These are phyloP conservation scores for Brachionus manjavacas DNA, from an alignment of 1,140 invertebrate species.

Conservation along the genomic window DNA sequence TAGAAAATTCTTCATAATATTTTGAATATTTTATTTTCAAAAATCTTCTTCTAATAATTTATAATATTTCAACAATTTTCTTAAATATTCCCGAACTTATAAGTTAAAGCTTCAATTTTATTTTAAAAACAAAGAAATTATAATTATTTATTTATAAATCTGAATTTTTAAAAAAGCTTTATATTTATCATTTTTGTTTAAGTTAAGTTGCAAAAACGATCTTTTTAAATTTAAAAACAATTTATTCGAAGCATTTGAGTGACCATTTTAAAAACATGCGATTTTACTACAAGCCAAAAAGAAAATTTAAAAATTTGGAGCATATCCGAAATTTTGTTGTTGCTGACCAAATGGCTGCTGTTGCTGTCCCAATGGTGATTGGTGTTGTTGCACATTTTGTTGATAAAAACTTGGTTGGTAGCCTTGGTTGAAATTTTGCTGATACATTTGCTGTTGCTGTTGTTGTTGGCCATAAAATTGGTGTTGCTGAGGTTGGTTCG, in stretches of 20 bases:
- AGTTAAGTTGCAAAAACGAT: not conserved
- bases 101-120: no score
- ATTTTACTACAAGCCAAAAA: not conserved
- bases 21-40: no score
- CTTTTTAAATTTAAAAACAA: not conserved
- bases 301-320: not conserved
- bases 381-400: not conserved
- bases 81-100: not conserved
- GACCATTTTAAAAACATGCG: not conserved
- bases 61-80: no score
- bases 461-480: not conserved
- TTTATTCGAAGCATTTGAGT: not conserved
- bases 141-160: not conserved
- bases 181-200: not conserved
- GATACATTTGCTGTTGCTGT: not conserved
- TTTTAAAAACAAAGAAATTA: no score
- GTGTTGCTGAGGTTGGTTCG: not conserved
- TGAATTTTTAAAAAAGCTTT: not conserved
- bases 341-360: not conserved
- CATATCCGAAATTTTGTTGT: not conserved
- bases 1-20: no score
- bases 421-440: slow-evolving; percentile 2
- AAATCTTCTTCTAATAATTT: no score
- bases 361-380: not conserved
- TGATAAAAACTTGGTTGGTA: not conserved